Percentiles rank a stretch among this genome's conserved stretches.
phyloP scores from a whole-genome alignment of 2,113 vertebrate genomes.

The Lipophrys pholis region DNA sequence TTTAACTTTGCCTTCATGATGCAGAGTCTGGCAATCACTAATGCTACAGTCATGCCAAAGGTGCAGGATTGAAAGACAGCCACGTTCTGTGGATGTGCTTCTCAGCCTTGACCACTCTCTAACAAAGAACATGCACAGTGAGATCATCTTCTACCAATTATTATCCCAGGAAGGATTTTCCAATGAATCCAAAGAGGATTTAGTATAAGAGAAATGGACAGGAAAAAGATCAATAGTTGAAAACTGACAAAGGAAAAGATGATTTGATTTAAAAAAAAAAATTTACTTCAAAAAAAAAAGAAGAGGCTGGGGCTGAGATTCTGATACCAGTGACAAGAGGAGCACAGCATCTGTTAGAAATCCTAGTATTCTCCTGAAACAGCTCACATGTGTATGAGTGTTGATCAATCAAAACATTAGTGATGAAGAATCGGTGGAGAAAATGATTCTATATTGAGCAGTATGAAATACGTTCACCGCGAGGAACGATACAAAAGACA shows the following conservation, averaged over 20 bases:
- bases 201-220: no score
- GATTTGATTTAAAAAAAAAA: slow-evolving; percentile 7
- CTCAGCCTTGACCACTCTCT: slow-evolving; percentile 26
- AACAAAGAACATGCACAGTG: slow-evolving; percentile 57
- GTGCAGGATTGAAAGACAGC: not conserved
- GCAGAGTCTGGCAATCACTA: not conserved
- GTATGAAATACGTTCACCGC: no score
- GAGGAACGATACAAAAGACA: no score
- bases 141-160: slow-evolving; percentile 47
- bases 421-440: no score
- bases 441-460: no score
- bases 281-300: slow-evolving; percentile 14
- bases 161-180: slow-evolving; percentile 33
- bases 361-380: no score
- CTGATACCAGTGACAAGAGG: slow-evolving; percentile 31
- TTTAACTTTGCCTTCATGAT: not conserved
- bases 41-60: not conserved
- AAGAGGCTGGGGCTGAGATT: slow-evolving; percentile 4
- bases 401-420: no score
- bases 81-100: not conserved
- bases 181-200: slow-evolving; percentile 6
- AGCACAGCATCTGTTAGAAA: slow-evolving; percentile 26
- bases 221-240: slow-evolving; percentile 5
- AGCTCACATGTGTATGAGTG: no score
- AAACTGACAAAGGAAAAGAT: slow-evolving; percentile 9